Evolutionary conservation across 2,888 invertebrate species (phyloP).

Genomic region (Sicus ferrugineus): DNA sequence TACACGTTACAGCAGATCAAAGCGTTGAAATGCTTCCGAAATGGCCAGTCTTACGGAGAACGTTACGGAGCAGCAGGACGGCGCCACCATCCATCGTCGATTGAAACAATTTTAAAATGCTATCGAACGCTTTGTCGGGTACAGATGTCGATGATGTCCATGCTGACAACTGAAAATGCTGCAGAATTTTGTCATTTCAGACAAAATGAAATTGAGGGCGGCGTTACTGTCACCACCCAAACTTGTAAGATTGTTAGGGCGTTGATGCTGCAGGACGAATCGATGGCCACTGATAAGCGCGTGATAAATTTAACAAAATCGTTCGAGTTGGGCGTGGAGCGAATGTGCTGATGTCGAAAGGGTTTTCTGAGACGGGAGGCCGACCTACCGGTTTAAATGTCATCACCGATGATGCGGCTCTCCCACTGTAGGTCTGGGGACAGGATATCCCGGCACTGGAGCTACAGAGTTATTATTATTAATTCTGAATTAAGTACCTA

Average conservation of each 20-base stretch:
- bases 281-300: neutral
- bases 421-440: neutral
- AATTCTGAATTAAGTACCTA: neutral
- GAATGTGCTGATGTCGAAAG: neutral
- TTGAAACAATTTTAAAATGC: neutral
- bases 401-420: neutral
- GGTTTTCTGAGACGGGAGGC: neutral
- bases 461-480: neutral
- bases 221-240: neutral
- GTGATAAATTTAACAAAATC: constrained; percentile 16
- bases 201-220: neutral
- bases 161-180: constrained; percentile 9
- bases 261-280: neutral
- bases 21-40: constrained; percentile 25
- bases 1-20: constrained; percentile 19
- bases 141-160: constrained; percentile 19
- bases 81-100: neutral
- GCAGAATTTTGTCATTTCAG: constrained; percentile 3
- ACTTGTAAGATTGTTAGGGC: neutral
- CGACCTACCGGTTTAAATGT: neutral
- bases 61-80: constrained; percentile 8
- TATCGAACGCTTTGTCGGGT: constrained; percentile 11
- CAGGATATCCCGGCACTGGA: neutral
- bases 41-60: constrained; percentile 6
- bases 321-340: neutral